These are phyloP conservation scores for Ibycter americanus DNA, from an alignment of 2,797 vertebrate species.

Conservation along the genomic window DNA sequence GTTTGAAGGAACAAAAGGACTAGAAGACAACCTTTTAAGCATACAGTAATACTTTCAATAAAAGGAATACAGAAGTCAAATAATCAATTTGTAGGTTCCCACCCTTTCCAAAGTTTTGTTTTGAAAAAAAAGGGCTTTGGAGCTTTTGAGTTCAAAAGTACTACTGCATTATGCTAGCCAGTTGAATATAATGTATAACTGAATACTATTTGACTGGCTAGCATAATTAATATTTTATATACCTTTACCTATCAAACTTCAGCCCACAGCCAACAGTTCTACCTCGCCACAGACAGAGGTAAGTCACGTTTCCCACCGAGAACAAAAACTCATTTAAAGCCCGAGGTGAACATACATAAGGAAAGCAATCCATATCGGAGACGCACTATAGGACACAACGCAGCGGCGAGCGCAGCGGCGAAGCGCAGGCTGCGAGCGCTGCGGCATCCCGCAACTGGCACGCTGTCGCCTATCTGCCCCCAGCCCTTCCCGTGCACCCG, in stretches of 20 bases:
- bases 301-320: no score
- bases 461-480: not conserved
- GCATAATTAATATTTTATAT: fast-evolving
- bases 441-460: not conserved
- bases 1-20: not conserved
- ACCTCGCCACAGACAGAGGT: not conserved
- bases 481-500: not conserved
- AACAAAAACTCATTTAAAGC: fast-evolving
- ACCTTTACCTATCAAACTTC: not conserved
- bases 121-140: not conserved
- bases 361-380: fast-evolving
- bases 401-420: fast-evolving
- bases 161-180: not conserved
- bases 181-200: fast-evolving
- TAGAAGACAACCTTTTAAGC: not conserved
- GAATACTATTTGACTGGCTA: not conserved
- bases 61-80: not conserved
- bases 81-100: not conserved
- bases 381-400: fast-evolving
- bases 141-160: not conserved
- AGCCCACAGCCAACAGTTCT: not conserved
- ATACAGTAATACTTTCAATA: not conserved
- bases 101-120: not conserved
- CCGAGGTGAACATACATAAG: fast-evolving
- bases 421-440: fast-evolving